Conservation (phyloP, 1,140 invertebrate genomes). For the Bombus waltoni region DNA sequence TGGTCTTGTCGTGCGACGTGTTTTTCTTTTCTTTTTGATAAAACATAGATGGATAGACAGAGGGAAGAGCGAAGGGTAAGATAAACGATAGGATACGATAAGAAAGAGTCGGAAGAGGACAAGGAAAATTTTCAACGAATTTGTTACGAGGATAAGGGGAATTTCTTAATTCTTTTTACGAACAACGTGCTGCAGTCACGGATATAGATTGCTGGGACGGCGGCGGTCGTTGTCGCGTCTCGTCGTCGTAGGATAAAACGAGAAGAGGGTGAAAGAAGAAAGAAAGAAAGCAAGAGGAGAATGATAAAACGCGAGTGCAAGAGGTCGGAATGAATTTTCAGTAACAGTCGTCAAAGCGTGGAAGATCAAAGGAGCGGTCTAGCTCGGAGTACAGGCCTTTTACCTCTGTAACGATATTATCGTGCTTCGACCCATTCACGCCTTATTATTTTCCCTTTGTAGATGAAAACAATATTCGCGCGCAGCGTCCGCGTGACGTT, state of each 20-base stretch:
- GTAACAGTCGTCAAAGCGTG: constrained; percentile 25
- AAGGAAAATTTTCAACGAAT: no score
- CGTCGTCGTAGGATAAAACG: not conserved
- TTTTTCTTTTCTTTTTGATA: no score
- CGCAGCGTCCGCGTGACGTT: not conserved
- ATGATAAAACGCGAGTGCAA: not conserved
- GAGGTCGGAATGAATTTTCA: constrained; percentile 31
- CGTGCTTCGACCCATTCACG: constrained; percentile 1
- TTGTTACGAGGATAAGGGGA: no score
- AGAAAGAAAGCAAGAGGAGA: not conserved
- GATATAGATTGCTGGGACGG: not conserved
- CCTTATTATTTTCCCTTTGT: not conserved
- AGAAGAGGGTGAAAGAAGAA: not conserved
- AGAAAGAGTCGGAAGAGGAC: no score
- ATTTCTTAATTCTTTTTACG: constrained; percentile 34
- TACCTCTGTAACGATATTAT: constrained; percentile 18
- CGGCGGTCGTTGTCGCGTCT: not conserved
- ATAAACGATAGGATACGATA: no score
- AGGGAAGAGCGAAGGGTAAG: no score
- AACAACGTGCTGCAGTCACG: not conserved
- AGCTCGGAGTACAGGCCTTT: not conserved
- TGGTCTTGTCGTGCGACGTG: no score
- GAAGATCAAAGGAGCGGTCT: constrained; percentile 15
- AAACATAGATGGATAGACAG: no score
- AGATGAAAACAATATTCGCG: no score